These are phyloP conservation scores for Tachina fera DNA, from an alignment of 2,888 invertebrate genomes.

Conservation along the genomic window DNA sequence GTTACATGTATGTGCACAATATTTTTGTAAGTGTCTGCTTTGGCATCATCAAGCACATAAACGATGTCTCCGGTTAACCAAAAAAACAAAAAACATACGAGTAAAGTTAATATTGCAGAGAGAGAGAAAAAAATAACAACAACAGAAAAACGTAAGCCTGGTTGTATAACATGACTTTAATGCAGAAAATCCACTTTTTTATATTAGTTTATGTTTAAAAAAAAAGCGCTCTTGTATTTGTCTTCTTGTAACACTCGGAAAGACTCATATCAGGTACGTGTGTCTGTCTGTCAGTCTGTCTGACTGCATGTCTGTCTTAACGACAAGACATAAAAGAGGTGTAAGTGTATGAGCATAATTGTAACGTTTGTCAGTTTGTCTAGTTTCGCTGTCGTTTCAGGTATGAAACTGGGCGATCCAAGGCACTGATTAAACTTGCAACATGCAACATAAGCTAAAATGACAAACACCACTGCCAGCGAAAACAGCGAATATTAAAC, in stretches of 20 bases:
- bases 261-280: slow-evolving; percentile 46
- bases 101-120: slow-evolving; percentile 13
- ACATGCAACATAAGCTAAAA: slow-evolving; percentile 70
- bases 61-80: slow-evolving; percentile 58
- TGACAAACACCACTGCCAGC: slow-evolving; percentile 60
- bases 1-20: slow-evolving; percentile 71
- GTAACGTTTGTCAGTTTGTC: slow-evolving; percentile 63
- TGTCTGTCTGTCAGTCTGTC: slow-evolving; percentile 19
- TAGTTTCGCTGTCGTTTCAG: slow-evolving; percentile 59
- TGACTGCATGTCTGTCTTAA: background rate
- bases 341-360: slow-evolving; percentile 68
- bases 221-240: slow-evolving; percentile 52
- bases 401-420: slow-evolving; percentile 62
- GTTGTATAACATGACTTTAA: slow-evolving; percentile 73
- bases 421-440: slow-evolving; percentile 69
- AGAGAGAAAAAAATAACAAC: background rate
- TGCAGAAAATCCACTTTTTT: slow-evolving; percentile 71
- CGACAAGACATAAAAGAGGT: slow-evolving; percentile 61
- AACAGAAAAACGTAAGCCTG: slow-evolving; percentile 61
- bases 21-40: slow-evolving; percentile 29
- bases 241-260: slow-evolving; percentile 63
- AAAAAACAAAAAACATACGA: background rate
- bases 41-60: slow-evolving; percentile 62
- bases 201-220: background rate
- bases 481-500: slow-evolving; percentile 29